Base-by-base conservation (phyloP, 2,888 invertebrate species). In the Dolichomitus sp. region DNA sequence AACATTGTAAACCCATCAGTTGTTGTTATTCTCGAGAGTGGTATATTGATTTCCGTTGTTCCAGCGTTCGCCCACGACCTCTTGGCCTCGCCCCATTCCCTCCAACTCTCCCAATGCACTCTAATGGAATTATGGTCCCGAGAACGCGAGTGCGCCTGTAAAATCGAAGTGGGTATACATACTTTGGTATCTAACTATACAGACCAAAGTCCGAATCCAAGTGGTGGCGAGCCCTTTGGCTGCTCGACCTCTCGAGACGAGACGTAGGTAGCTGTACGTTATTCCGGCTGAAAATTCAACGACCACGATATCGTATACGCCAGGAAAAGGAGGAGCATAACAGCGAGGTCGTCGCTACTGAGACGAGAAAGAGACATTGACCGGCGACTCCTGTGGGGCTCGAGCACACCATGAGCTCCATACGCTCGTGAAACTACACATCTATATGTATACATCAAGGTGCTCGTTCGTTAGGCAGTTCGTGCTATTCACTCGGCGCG, bases 311-410 rank as follows among this genome's bases (percentile, higher is more conserved):
- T 54, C 27, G 27, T 54, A 27, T 27, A 54, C 27, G 54, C 23
- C 0, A 57, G 50, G 27, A 50, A 63, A 45, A 74, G 63, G 30
- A 70, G 42, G 50, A 65, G 48, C 9, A 65, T 61, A 66, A 70
- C 40, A 19, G 23, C 37, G 80, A 73, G 68, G 57, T 40, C 57
- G 70, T 57, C 54, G 70, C 57, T 57, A 70, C 70, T 57, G 70
- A 70, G 57, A 72, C 59, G 72, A 59, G 57, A 72, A 59, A 76
- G 81, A 84, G 81, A 84, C 81, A 84, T 84, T 84, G 81, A 81
- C 84, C 84, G 84, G 81, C 66, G 72, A 45, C 57, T 72, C 59
- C 17, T 11, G 19, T 79, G 76, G 76, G 79, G 59, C 45, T 72
- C 72, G 72, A 72, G 42, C 72, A 11, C 17, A 37, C 27, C 40